Evolutionary conservation across 2,797 vertebrate species (phyloP).

Genomic region (Lacerta bilineata): DNA sequence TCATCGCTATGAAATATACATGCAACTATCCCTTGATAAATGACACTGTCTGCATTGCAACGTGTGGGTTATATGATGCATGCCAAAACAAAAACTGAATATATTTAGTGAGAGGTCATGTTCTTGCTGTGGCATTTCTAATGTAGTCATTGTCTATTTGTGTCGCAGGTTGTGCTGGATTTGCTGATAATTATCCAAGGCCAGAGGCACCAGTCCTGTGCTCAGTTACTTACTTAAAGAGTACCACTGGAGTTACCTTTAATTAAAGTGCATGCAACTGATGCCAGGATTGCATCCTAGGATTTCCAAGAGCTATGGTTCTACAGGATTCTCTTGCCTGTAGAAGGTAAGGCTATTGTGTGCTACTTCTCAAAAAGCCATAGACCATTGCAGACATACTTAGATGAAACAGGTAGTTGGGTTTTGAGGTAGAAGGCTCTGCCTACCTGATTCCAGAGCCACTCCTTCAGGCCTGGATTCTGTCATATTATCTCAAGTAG

Average conservation of each 20-base stretch:
- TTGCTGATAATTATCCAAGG: constrained; percentile 23
- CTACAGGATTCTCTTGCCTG: constrained; percentile 20
- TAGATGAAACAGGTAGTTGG: constrained; percentile 64
- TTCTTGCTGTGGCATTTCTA: not conserved
- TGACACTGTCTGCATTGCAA: constrained; percentile 3
- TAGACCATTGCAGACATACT: constrained; percentile 67
- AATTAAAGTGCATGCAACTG: constrained; percentile 47
- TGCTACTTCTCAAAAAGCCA: constrained; percentile 56
- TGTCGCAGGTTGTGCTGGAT: constrained; percentile 15
- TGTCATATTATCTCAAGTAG: constrained; percentile 42
- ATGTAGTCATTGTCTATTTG: rapidly evolving
- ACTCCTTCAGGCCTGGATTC: constrained; percentile 40
- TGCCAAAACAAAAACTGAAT: not conserved
- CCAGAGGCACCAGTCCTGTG: constrained; percentile 25
- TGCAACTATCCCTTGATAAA: constrained; percentile 4
- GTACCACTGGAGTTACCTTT: constrained; percentile 25
- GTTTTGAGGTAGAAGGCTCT: constrained; percentile 58
- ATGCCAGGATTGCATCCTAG: constrained; percentile 13
- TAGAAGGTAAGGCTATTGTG: constrained; percentile 46
- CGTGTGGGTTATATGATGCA: not conserved
- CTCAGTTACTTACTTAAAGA: constrained; percentile 19
- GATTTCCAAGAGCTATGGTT: constrained; percentile 19
- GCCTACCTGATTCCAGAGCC: constrained; percentile 46
- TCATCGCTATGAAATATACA: constrained; percentile 9
- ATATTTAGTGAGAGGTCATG: constrained; percentile 11